Evolutionary conservation across 2,797 vertebrate genomes (phyloP), one percentile per base, ranked within the genome.

Genomic region (Austrolebias charrua): DNA sequence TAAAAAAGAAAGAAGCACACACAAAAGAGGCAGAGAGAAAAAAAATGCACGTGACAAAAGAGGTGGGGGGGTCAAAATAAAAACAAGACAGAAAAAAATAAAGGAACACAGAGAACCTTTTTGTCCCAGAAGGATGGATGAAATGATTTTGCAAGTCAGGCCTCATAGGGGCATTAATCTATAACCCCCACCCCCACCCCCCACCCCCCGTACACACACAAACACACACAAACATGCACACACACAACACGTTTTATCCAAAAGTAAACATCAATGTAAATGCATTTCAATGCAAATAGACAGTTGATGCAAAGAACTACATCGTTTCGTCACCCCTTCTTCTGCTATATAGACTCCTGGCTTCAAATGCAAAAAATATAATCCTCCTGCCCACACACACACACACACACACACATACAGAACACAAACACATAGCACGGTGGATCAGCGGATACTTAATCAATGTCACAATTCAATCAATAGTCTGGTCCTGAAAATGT

Each of bases 401-500:
- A 63, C n/a, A 69, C 50, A 50, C 31, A 67, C 35, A 59, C 56
- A 60, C 33, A 66, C 18, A 65, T 40, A 69, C 31, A 9, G n/a
- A n/a, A n/a, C 78, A 82, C 79, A 75, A 62, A 75, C 71, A 73
- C 83, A 77, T 81, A 75, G 82, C 82, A 87, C 79, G 89, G 91
- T 90, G 90, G 90, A 90, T 90, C 89, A 88, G 78, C 71, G 83
- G 84, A 88, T 86, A 83, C 89, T 93, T 92, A 91, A 92, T 93
- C 92, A 92, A 91, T 89, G 91, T 92, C 92, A 91, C 78, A 81
- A 81, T 84, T 86, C 84, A 90, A 92, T 93, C 92, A 91, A 93
- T 93, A 91, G 73, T 68, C 71, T 15, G 53, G 83, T 91, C 90
- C 90, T n/a, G n/a, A n/a, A n/a, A n/a, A n/a, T n/a, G n/a, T n/a